Percentiles rank a stretch among this genome's conserved stretches.
Evolutionary conservation across 2,113 vertebrate species (phyloP).

Genomic region (Cygnus buccinator): DNA sequence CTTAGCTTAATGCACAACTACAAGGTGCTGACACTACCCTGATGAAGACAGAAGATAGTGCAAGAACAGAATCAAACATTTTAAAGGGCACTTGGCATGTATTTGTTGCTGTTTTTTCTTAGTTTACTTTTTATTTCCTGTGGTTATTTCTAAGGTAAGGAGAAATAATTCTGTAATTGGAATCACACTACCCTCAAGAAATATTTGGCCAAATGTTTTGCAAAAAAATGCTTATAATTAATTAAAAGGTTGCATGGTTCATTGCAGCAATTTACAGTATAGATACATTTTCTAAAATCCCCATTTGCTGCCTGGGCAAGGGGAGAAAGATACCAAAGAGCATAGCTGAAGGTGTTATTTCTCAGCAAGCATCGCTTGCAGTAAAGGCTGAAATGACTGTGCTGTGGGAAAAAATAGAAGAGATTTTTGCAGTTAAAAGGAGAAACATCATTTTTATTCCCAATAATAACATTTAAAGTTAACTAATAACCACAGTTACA

Average conservation of each 20-base stretch:
- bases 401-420: background rate
- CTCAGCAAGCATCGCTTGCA: background rate
- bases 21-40: background rate
- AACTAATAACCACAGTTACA: constrained; percentile 4
- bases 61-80: background rate
- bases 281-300: background rate
- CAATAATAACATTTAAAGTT: constrained; percentile 1
- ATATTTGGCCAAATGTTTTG: background rate
- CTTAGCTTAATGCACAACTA: background rate
- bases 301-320: background rate
- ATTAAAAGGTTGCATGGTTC: background rate
- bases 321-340: background rate
- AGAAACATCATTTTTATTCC: background rate
- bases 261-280: background rate
- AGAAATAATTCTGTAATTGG: background rate
- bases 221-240: background rate
- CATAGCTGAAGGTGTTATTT: background rate
- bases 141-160: background rate
- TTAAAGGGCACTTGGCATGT: background rate
- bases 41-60: background rate
- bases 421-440: background rate
- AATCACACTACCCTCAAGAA: background rate
- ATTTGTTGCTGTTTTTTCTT: background rate
- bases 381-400: background rate
- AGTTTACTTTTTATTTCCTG: background rate